Conservation (phyloP, 2,888 invertebrate genomes). For the Trichogramma dendrolimi region DNA sequence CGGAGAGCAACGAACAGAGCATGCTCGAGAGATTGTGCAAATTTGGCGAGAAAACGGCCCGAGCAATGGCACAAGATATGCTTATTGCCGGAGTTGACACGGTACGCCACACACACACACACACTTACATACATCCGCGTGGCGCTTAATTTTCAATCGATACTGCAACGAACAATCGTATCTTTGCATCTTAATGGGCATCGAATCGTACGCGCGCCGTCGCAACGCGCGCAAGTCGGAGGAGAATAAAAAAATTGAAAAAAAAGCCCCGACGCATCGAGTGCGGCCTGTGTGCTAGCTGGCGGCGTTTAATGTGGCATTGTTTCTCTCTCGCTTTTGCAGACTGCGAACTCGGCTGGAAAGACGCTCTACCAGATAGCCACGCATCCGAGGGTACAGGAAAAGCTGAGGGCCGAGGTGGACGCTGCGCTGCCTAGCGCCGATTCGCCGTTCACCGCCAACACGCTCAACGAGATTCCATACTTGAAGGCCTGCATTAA, state of each 20-base stretch:
- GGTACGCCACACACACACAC: conserved; percentile 46
- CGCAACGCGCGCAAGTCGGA: no score
- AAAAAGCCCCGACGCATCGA: no score
- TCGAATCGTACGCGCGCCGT: no score
- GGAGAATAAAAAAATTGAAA: no score
- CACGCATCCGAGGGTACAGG: conserved; percentile 62
- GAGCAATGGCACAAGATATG: conserved; percentile 68
- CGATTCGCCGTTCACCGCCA: conserved; percentile 48
- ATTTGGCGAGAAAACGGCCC: conserved; percentile 60
- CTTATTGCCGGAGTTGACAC: conserved; percentile 69
- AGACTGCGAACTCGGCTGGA: conserved; percentile 60
- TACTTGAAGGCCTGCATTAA: conserved; percentile 71
- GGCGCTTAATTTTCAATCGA: no score
- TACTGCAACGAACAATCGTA: no score
- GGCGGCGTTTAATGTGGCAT: no score
- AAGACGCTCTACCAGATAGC: conserved; percentile 62
- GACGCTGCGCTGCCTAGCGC: conserved; percentile 50
- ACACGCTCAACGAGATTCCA: conserved; percentile 53
- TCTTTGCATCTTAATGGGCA: no score
- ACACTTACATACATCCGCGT: no score
- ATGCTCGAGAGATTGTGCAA: conserved; percentile 63
- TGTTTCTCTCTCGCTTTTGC: conserved; percentile 12
- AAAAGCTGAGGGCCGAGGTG: conserved; percentile 60
- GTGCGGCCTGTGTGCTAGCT: no score
- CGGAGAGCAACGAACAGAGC: conserved; percentile 55